A percentile compares a stretch with the other conserved stretches of the same genome.
These are phyloP conservation scores for Crossocerus cetratus DNA, from an alignment of 2,888 invertebrate species.

Conservation along the genomic window DNA sequence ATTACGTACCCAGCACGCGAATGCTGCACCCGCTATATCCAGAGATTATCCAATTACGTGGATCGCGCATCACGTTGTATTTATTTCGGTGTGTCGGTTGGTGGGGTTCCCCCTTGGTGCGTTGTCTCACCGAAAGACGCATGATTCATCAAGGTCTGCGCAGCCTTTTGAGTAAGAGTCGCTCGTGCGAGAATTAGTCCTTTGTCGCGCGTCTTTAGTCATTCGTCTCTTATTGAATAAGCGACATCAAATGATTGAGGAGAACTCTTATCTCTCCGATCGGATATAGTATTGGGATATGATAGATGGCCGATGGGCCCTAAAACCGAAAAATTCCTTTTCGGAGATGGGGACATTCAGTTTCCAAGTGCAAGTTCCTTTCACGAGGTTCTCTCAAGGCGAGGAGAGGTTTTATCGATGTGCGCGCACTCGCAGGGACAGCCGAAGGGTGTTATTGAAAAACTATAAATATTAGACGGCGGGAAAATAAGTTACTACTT, in stretches of 20 bases:
- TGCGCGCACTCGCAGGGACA: neutral
- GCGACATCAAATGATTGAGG: too few species aligned
- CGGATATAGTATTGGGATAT: too few species aligned
- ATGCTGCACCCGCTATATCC: neutral
- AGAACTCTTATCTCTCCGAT: too few species aligned
- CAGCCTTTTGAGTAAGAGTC: neutral
- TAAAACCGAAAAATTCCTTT: too few species aligned
- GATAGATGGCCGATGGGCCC: too few species aligned
- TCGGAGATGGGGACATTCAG: too few species aligned
- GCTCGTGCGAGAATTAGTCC: too few species aligned
- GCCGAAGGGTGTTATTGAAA: slow-evolving; percentile 13
- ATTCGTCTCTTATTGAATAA: too few species aligned
- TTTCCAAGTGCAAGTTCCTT: neutral
- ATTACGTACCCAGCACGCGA: neutral
- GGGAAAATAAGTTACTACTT: neutral
- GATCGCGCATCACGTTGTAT: slow-evolving; percentile 11
- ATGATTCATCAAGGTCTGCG: slow-evolving; percentile 14
- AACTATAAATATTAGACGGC: slow-evolving; percentile 3
- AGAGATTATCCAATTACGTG: neutral
- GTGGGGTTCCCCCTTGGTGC: slow-evolving; percentile 9
- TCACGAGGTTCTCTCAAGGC: neutral
- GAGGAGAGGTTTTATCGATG: neutral
- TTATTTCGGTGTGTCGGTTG: slow-evolving; percentile 15
- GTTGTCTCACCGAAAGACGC: slow-evolving; percentile 22
- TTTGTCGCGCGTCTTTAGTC: too few species aligned